Base-by-base conservation (phyloP, 2,797 vertebrate species). In the Gobio occitaniae region DNA sequence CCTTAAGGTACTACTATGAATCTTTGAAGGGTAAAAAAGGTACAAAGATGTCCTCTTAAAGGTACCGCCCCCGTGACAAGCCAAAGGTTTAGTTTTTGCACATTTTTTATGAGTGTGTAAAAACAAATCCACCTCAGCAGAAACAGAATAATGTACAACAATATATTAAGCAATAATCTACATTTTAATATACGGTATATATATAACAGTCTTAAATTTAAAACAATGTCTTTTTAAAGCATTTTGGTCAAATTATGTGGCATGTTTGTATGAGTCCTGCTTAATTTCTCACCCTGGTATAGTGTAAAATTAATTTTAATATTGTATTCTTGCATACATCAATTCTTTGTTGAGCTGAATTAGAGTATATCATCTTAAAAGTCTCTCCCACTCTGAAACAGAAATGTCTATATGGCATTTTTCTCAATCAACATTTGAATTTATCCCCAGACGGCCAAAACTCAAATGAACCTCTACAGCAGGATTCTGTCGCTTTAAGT, bases 401-500 rank as follows among this genome's bases (percentile, higher is more conserved):
- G 17, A 25, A 15, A 79, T 12, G 59, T 16, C 36, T 12, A 61
- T 16, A 6, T 4, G 44, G 17, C 12, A 19, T 17, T 47, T 47
- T 16, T 47, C 9, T 47, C 56, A 47, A 47, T 63, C 56, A 78
- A 19, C 56, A 44, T 25, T 56, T 16, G 15, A 44, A 25, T 47
- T 19, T 15, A 21, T 65, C 16, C 7, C 6, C 2, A 25, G 8
- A 54, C n/a, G 8, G 21, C 16, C 66, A 36, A 48, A 32, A 16
- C 70, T 61, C 25, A n/a, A 63, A 7, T 74, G 41, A 32, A 63
- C 61, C 32, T 12, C 47, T 54, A n/a, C 2, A 21, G 48, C 19
- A 19, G 29, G 29, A 82, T 0, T 7, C 90, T 94, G 94, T 81
- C 2, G 77, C 94, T 95, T 96, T 96, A 96, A 96, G 50, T 0